Conservation (phyloP, 2,888 invertebrate species). For the Penaeus monodon region DNA sequence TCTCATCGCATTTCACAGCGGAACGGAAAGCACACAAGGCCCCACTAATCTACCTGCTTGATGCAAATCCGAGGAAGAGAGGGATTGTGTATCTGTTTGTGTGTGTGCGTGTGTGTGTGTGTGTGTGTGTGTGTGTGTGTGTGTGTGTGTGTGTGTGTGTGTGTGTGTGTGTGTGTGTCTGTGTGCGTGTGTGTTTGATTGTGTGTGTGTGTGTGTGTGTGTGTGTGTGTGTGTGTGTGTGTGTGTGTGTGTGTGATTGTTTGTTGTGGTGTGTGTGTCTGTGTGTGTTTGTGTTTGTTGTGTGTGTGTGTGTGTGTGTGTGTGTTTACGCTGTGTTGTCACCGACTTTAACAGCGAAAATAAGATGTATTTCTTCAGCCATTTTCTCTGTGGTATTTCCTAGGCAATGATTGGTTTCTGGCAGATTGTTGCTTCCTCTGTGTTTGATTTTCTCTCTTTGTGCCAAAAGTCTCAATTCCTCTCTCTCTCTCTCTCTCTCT, state of each 20-base stretch:
- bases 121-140: not conserved
- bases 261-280: slow-evolving; percentile 14
- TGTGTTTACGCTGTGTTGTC: slow-evolving; percentile 30
- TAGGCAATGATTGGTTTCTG: too few relatives aligned
- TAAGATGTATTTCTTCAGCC: too few relatives aligned
- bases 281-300: slow-evolving; percentile 32
- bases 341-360: not conserved
- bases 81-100: not conserved
- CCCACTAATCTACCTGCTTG: too few relatives aligned
- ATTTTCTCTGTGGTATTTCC: too few relatives aligned
- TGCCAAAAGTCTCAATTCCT: not conserved
- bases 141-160: slow-evolving; percentile 14
- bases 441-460: not conserved
- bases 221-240: not conserved
- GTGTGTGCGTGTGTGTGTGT: not conserved
- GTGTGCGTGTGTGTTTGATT: too few relatives aligned
- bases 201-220: slow-evolving; percentile 17
- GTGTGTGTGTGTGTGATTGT: not conserved
- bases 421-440: too few relatives aligned
- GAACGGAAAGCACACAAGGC: too few relatives aligned
- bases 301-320: slow-evolving; percentile 35
- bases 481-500: too few relatives aligned
- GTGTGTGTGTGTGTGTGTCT: slow-evolving; percentile 8
- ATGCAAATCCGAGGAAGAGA: too few relatives aligned
- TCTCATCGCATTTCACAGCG: too few relatives aligned